Conservation (phyloP, 2,888 invertebrate genomes). For the Ephialtes manifestator region DNA sequence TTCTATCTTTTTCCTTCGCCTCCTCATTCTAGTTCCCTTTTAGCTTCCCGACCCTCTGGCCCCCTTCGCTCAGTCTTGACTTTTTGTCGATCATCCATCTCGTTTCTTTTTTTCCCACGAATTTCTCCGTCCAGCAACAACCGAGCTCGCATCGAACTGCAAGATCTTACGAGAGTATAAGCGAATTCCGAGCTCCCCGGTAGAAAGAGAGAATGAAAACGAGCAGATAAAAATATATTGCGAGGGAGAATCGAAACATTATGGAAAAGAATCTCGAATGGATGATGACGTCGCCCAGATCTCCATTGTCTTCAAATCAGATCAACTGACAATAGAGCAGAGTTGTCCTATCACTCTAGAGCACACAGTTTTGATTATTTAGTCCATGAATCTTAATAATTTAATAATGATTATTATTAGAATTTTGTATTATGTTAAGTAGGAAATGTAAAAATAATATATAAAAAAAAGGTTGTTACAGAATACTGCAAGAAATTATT, state of each 20-base stretch:
- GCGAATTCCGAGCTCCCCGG: constrained; percentile 41
- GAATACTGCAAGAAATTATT: too few relatives aligned
- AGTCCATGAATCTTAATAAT: too few relatives aligned
- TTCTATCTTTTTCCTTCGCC: constrained; percentile 42
- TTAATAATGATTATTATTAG: too few relatives aligned
- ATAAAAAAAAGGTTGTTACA: too few relatives aligned
- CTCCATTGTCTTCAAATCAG: constrained; percentile 28
- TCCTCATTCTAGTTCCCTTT: constrained; percentile 8
- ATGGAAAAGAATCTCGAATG: constrained; percentile 24
- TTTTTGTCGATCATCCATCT: constrained; percentile 62
- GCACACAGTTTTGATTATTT: too few relatives aligned
- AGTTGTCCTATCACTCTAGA: not conserved
- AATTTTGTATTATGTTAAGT: too few relatives aligned
- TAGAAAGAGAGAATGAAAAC: not conserved
- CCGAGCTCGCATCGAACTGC: not conserved
- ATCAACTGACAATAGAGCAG: constrained; percentile 3
- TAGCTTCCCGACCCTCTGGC: constrained; percentile 50
- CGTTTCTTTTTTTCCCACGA: constrained; percentile 42
- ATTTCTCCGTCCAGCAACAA: constrained; percentile 30
- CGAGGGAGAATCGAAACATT: constrained; percentile 28
- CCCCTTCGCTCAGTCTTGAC: constrained; percentile 33
- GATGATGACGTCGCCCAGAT: constrained; percentile 19
- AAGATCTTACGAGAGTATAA: constrained; percentile 18
- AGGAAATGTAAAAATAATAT: too few relatives aligned
- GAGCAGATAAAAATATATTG: constrained; percentile 10